Evolutionary conservation across 2,888 invertebrate species (phyloP), one percentile per base, ranked within the genome.

Genomic region (Odontocerum albicorne): DNA sequence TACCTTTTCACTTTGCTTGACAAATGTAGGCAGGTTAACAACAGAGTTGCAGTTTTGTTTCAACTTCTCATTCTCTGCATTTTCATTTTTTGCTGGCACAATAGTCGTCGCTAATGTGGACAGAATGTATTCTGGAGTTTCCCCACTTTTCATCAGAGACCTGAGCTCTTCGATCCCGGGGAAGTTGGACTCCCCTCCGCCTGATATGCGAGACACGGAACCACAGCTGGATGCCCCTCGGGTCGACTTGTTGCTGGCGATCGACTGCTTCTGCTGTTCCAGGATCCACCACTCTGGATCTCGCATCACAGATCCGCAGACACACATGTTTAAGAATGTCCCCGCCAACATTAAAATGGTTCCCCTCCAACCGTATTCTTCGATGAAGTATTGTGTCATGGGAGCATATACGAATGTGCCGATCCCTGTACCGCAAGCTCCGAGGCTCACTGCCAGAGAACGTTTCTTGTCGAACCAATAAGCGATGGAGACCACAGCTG

Each of bases 401-500:
- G 92, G 92, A 4, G 93, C 91, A 67, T 92, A 92, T 1, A 93
- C 73, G 65, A 93, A 91, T 0, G 94, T 95, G 8, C 94, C 94
- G 42, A 92, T 86, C 0, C 93, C 93, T 0, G 92, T 92, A 4
- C 94, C 94, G 64, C 92, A 91, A 0, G 92, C 92, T 1, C 92
- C 90, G 50, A 94, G 75, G 2, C 93, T 91, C 3, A 92, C 91
- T 3, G 94, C 94, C 60, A 94, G 79, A 39, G 89, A 89, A 31
- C 93, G 81, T 66, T 87, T 88, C 70, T 90, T 90, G 65, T 94
- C 92, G 70, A 95, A 95, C 87, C 94, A 95, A 68, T 91, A 93
- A 4, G 94, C 93, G 55, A 95, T 90, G 49, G 90, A 89, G 3
- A 94, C 93, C 3, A 94, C 93, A 4, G 93, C 92, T 2, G 93